Base-by-base conservation (phyloP, 2,797 vertebrate species). In the Perdix hodgsoniae region DNA sequence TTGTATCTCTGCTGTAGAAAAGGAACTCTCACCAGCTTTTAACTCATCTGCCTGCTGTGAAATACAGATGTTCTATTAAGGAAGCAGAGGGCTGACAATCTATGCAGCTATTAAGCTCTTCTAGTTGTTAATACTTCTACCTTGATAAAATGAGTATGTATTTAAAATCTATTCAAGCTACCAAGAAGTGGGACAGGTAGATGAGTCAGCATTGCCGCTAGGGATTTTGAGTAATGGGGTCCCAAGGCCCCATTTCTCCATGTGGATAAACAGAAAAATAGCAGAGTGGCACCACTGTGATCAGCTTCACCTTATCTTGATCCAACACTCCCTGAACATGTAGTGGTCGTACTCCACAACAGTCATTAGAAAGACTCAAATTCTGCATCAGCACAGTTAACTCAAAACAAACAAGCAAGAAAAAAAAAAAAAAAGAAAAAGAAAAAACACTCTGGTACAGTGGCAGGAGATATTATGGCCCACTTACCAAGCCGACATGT, bases 401-500 rank as follows among this genome's bases (percentile, higher is more conserved):
- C 54, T 88, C 59, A 61, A 89, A 77, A 19, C 52, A 54, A 57
- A 57, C n/a, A 57, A 57, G n/a, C 11, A 19, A n/a, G 31, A 11
- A n/a, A 17, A n/a, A 12, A 21, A 56, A 13, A 21, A 56, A n/a
- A n/a, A n/a, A 56, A 94, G 93, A 14, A 52, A 59, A 19, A 4
- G 18, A 19, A 12, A 57, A 57, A 94, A 92, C 70, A 60, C 35
- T 5, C 77, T 77, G 87, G 93, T 93, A 96, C 96, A 97, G 97
- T 96, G 95, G 94, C 95, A 96, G 96, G 95, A 97, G 95, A 94
- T 98, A 98, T 98, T 97, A 98, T 96, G 96, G 97, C 95, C 98
- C 97, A 98, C 98, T 98, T 98, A 98, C 97, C 98, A 98, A 98
- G 97, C 95, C 95, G 95, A 95, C 94, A 95, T 98, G 98, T 98